Base-by-base conservation (phyloP, 2,113 vertebrate species). In the Centropus unirufus region DNA sequence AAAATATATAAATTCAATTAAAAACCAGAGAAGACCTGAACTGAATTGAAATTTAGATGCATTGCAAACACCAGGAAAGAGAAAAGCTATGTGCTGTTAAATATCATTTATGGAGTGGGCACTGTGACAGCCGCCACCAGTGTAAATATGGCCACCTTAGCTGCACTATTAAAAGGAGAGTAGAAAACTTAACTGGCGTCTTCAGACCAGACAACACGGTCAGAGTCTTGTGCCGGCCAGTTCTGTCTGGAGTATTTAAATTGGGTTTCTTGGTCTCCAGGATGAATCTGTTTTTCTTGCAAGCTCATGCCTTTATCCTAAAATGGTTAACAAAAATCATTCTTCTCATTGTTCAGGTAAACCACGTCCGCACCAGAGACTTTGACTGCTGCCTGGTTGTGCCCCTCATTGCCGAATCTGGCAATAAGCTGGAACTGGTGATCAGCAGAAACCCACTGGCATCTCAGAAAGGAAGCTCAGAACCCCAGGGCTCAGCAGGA, bases 371-470 rank as follows among this genome's bases (percentile, higher is more conserved):
- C 83, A 99, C 99, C n/a, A 98, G 99, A 93, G 99, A 99, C 98
- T 99, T 99, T 59, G 99, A 99, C 98, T 99, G 99, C 98, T 99
- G 99, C 87, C 98, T 99, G 11, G 99, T 99, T 4, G 99, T 99
- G 82, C 99, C 99, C 54, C 98, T 99, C 74, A 99, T 99, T 17
- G 99, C 99, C 0, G 99, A 99, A 93, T 99, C 99, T 22, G 99
- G 99, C n/a, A 99, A 99, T 92, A 99, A 98, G 89, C 97, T 99
- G 96, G 99, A 99, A 90, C 98, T 99, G 69, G 99, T 99, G 61
- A 99, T 99, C 51, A 99, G 99, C 89, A 98, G 99, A 93, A 99
- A 99, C 93, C 99, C 99, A 0, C 93, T 98, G 93, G 98, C 98
- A 11, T 96, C 98, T 52, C 98, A 98, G 91, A 98, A 98, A 81